Base-by-base conservation (phyloP, 2,113 vertebrate genomes). In the Phrynosoma blainvillii region DNA sequence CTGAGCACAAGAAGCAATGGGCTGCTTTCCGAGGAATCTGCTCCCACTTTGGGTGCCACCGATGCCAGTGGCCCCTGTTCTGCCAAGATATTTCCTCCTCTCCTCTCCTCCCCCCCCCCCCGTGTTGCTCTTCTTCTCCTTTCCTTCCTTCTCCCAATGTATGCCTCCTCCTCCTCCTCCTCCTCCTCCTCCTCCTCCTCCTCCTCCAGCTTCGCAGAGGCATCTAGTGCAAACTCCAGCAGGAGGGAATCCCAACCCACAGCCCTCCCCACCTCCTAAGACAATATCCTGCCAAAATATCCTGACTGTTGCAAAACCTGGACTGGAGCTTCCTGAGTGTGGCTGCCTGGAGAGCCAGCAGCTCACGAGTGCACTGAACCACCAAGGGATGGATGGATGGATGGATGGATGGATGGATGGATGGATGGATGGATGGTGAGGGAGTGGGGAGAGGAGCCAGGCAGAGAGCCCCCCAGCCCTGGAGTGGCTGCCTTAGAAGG, bases 241-340 rank as follows among this genome's bases (percentile, higher is more conserved):
- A 94, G 92, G 91, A 96, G 95, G 94, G 95, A 95, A 95, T 96
- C 94, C 95, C 94, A 95, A 92, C 94, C 94, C 90, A 84, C 94
- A 11, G 10, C 10, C 93, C 89, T 92, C 94, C 93, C 95, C 95
- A 95, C 95, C 95, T 96, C 95, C 95, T 94, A 93, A 94, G 94
- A 95, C 94, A 94, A 93, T 94, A 94, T 94, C 94, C 94, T 95
- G 95, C 94, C 95, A 95, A 96, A 96, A 95, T 94, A 94, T 93
- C 91, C 94, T 91, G 94, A 85, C 94, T 92, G 93, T 91, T 94
- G 94, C 95, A 96, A 96, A 96, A 96, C 95, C 95, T 91, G 95
- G 95, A 96, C 94, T 96, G 95, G 95, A 96, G 91, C 66, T 23
- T 16, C 66, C 21, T 68, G 66, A 27, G 66, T 7, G 66, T 1